Percentiles rank a stretch among this genome's conserved stretches.
Evolutionary conservation across 2,797 vertebrate genomes (phyloP).

Genomic region (Channa striata): DNA sequence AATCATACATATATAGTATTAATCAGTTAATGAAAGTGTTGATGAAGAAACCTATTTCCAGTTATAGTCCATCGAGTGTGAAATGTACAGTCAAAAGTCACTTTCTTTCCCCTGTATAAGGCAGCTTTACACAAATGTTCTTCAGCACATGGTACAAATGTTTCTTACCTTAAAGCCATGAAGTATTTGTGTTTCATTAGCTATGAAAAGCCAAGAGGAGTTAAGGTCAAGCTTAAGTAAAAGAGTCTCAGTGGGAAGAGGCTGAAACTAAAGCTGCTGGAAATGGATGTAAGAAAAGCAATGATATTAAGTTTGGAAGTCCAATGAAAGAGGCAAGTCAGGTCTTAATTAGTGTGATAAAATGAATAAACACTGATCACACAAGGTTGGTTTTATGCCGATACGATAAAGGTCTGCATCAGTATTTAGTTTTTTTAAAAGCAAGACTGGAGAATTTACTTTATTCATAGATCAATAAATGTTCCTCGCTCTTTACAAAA

Average conservation of each 20-base stretch:
- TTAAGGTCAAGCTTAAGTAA: conserved; percentile 45
- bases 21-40: too few relatives aligned
- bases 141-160: conserved; percentile 54
- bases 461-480: too few relatives aligned
- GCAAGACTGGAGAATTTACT: too few relatives aligned
- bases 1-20: too few relatives aligned
- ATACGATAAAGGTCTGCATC: too few relatives aligned
- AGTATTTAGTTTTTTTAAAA: too few relatives aligned
- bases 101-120: conserved; percentile 31
- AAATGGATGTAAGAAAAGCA: conserved; percentile 63
- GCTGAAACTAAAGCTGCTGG: conserved; percentile 66
- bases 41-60: too few relatives aligned
- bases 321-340: conserved; percentile 61
- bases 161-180: conserved; percentile 54
- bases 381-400: conserved; percentile 5
- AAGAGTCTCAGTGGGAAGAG: conserved; percentile 56
- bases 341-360: conserved; percentile 33
- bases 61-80: background rate
- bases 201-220: conserved; percentile 42
- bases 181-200: conserved; percentile 78
- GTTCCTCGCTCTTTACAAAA: too few relatives aligned
- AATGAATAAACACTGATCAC: conserved; percentile 7
- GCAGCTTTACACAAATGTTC: conserved; percentile 55
- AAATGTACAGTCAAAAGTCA: conserved; percentile 47
- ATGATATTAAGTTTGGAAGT: conserved; percentile 49